Evolutionary conservation across 30 jellyfish, hydroid and myxozoan species (phyloP).

Genomic region (Chironex yamaguchii): DNA sequence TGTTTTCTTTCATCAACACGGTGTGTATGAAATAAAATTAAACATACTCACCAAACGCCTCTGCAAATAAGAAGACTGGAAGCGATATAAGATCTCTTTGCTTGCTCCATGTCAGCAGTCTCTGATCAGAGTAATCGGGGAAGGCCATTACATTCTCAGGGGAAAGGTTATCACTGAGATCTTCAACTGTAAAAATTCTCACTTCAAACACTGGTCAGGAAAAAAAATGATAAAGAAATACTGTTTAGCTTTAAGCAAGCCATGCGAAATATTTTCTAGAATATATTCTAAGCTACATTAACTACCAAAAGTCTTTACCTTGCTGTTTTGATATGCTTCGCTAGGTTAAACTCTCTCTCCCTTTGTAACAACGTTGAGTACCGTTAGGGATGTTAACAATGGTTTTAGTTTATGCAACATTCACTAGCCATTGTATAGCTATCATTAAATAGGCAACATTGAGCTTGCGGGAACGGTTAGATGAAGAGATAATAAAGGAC

Average conservation of each 20-base stretch:
- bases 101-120: conserved; percentile 71
- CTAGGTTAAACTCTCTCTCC: no score
- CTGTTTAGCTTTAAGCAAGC: background rate
- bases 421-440: no score
- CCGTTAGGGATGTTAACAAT: no score
- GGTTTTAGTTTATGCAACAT: no score
- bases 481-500: no score
- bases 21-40: background rate
- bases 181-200: conserved; percentile 70
- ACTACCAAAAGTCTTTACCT: background rate
- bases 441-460: no score
- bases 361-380: no score
- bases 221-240: background rate
- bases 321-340: background rate
- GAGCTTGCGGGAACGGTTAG: no score
- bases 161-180: conserved; percentile 63
- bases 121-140: conserved; percentile 80
- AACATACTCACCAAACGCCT: conserved; percentile 2
- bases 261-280: background rate
- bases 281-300: background rate
- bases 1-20: no score
- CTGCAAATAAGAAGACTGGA: conserved; percentile 72
- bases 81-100: conserved; percentile 67
- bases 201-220: conserved; percentile 70
- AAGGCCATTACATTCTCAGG: conserved; percentile 62